Evolutionary conservation across 2,797 vertebrate genomes (phyloP).

Genomic region (Paguma larvata): DNA sequence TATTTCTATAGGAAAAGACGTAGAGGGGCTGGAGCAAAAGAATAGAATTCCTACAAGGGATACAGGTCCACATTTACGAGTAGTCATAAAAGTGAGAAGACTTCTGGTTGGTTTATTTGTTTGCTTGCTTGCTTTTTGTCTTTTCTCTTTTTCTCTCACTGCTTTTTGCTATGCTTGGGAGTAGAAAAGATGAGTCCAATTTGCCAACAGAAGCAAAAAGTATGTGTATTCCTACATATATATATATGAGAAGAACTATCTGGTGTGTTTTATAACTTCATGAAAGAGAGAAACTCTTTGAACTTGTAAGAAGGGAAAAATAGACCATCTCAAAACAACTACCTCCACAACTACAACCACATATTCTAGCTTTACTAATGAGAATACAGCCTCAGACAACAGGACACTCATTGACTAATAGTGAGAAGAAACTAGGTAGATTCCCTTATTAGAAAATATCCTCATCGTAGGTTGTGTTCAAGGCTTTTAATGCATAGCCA

Average conservation of each 20-base stretch:
- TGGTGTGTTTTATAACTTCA: background rate
- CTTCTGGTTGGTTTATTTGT: background rate
- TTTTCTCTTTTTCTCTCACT: background rate
- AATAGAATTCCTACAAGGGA: background rate
- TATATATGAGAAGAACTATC: background rate
- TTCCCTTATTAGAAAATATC: background rate
- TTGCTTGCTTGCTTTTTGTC: background rate
- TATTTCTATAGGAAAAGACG: background rate
- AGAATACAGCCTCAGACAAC: background rate
- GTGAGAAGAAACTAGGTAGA: background rate
- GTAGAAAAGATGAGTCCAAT: background rate
- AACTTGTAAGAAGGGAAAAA: background rate
- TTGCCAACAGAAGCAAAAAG: background rate
- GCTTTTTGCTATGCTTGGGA: background rate
- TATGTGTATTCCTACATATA: background rate
- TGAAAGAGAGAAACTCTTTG: background rate
- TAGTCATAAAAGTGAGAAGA: background rate
- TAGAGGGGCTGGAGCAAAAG: background rate
- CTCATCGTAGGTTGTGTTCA: background rate
- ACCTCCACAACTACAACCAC: background rate
- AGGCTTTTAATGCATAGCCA: background rate
- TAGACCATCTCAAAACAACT: background rate
- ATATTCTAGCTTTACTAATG: background rate
- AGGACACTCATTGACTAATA: background rate
- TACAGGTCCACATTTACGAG: background rate